Base-by-base conservation (phyloP, 2,113 vertebrate genomes). In the Athene cunicularia region DNA sequence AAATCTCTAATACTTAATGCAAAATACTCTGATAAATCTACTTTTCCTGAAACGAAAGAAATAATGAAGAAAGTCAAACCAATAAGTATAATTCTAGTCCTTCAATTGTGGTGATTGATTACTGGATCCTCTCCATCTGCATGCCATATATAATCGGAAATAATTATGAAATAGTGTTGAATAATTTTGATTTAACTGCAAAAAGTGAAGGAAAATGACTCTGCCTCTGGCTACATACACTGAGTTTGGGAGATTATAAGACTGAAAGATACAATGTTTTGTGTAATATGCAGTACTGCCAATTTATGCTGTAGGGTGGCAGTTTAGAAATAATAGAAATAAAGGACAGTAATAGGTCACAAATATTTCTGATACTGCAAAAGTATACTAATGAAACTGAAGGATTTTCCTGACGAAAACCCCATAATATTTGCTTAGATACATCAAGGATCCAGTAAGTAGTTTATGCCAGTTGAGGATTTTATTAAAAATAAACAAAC, bases 381-480 rank as follows among this genome's bases (percentile, higher is more conserved):
- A 73, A 55, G 8, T 27, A 35, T 63, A 22, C 43, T 76, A 35
- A 59, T 52, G 30, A 62, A 68, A 56, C 32, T 18, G 45, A 8
- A 88, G 5, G 9, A 10, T 37, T 74, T 86, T 86, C 21, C 27
- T 73, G 14, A 45, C 23, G 32, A 24, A 43, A 76, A 87, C 8
- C 8, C 19, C 41, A 28, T 14, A 39, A 11, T 60, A 41, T 88
- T 85, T 63, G 15, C 15, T 58, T 80, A 39, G 35, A 39, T 58
- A 35, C 28, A 41, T 49, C 15, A 75, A 52, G 13, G 16, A 17
- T 79, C 4, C 12, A 45, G 8, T 66, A 43, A 0, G 0, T 63
- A 49, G 13, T 43, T 88, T 53, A 75, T 47, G 30, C 14, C 47
- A 71, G 7, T 15, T 84, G 30, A 89, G 53, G 27, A 7, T 67